Evolutionary conservation across 2,113 vertebrate species (phyloP).

Genomic region (Haemorhous mexicanus): DNA sequence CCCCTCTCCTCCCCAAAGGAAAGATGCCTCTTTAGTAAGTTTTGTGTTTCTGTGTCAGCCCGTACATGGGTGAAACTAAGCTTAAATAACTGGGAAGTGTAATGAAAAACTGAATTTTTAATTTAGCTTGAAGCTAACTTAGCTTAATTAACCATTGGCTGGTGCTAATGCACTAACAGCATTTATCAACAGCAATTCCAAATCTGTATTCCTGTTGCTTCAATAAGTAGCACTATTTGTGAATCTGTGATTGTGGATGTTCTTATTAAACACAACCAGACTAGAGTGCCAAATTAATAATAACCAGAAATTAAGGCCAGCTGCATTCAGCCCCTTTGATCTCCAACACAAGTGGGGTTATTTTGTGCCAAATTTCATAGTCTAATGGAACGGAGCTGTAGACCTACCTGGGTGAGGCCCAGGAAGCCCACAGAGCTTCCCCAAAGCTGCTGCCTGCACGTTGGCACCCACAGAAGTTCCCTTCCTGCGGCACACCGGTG

Average conservation of each 20-base stretch:
- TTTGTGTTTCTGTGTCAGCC: background rate
- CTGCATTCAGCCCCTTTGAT: background rate
- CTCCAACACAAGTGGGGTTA: background rate
- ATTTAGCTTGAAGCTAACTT: background rate
- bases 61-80: background rate
- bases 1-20: background rate
- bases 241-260: background rate
- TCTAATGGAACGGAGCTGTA: background rate
- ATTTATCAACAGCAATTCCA: background rate
- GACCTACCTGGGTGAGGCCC: background rate
- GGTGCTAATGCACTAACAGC: background rate
- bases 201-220: background rate
- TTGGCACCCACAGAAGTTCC: background rate
- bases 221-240: background rate
- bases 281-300: background rate
- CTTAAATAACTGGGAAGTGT: background rate
- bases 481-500: background rate
- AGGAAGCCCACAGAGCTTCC: background rate
- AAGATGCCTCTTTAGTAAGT: background rate
- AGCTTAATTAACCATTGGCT: background rate
- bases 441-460: fast-evolving
- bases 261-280: background rate
- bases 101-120: background rate
- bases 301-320: background rate
- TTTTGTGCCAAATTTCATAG: background rate